A percentile compares a stretch with the other conserved stretches of the same genome.
Conservation (phyloP, 2,113 vertebrate genomes). For the Cervus canadensis region DNA sequence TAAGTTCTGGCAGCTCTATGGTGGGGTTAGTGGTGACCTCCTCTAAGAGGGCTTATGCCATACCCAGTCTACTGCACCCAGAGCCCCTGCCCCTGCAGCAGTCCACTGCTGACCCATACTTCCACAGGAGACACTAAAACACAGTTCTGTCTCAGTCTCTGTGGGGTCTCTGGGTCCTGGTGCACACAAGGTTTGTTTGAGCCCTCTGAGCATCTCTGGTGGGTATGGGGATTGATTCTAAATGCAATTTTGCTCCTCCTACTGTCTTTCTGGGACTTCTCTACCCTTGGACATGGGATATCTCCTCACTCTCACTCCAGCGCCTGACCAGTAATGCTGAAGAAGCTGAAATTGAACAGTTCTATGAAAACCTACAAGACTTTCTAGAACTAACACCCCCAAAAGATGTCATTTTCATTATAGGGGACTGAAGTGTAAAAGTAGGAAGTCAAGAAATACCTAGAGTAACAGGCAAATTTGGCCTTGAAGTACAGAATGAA, state of each 20-base stretch:
- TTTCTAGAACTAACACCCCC: background rate
- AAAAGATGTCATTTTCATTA: background rate
- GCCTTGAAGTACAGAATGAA: background rate
- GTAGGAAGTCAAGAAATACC: background rate
- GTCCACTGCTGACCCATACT: rapidly evolving
- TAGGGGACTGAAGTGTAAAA: background rate
- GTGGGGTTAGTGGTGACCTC: rapidly evolving
- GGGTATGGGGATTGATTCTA: background rate
- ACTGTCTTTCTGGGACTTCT: background rate
- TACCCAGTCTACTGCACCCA: background rate
- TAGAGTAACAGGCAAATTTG: background rate
- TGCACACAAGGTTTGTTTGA: background rate
- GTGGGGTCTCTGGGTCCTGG: background rate
- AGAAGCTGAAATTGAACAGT: background rate
- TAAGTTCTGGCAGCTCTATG: background rate
- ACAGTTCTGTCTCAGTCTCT: background rate
- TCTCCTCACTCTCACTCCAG: background rate
- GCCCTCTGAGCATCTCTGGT: background rate
- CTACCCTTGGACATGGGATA: background rate
- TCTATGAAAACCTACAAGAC: background rate
- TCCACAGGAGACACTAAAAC: rapidly evolving
- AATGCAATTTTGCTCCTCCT: background rate
- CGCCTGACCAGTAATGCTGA: background rate
- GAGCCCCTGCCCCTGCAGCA: background rate
- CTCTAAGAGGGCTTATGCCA: background rate